These are phyloP conservation scores for Otus sunia DNA, from an alignment of 2,113 vertebrate genomes.

Conservation along the genomic window DNA sequence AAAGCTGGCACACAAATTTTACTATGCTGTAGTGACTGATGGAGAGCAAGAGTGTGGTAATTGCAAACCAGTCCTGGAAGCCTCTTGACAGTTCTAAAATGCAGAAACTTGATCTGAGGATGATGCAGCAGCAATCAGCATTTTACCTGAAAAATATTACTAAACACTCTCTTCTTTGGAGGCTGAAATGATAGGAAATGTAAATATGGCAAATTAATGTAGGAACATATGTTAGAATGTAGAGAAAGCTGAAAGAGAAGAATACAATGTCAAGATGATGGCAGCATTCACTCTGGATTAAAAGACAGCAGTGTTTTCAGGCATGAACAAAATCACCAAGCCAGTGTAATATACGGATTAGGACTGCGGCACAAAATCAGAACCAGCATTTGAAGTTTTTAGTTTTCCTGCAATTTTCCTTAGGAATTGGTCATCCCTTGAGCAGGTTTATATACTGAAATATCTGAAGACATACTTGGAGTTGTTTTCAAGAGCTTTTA, in stretches of 20 bases:
- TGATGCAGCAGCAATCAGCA: background rate
- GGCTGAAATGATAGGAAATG: background rate
- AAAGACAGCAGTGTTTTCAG: background rate
- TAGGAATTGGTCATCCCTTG: background rate
- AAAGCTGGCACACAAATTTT: background rate
- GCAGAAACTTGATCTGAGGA: background rate
- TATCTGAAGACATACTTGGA: background rate
- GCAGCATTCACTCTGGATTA: background rate
- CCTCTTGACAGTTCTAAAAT: background rate
- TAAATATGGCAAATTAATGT: background rate
- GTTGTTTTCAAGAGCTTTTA: background rate
- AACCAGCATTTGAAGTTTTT: background rate
- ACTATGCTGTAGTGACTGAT: background rate
- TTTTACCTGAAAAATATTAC: background rate
- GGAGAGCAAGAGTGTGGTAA: too few relatives aligned
- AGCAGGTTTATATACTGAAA: background rate
- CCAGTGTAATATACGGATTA: background rate
- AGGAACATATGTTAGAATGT: background rate
- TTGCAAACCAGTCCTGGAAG: background rate
- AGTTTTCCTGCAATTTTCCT: background rate
- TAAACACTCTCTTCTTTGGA: background rate
- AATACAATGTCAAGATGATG: background rate
- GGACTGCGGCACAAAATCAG: background rate
- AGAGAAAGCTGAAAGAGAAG: background rate
- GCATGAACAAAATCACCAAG: background rate